Conservation (phyloP, 2,888 invertebrate genomes). For the Mantis religiosa region DNA sequence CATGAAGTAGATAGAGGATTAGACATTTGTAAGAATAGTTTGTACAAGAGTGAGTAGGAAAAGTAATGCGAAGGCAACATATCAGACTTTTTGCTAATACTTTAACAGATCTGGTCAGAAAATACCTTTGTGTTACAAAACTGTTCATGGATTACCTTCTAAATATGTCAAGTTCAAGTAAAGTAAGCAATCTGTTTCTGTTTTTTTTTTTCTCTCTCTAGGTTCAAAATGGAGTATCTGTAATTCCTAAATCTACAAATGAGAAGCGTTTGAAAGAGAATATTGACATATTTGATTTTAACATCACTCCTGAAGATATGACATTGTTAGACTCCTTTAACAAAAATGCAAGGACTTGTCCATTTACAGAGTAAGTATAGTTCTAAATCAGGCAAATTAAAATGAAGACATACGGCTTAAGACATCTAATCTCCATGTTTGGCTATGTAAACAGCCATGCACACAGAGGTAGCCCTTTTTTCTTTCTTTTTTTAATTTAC, state of each 20-base stretch:
- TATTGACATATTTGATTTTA: constrained; percentile 16
- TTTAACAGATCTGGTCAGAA: too few relatives aligned
- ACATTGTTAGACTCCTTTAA: constrained; percentile 11
- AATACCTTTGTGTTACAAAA: too few relatives aligned
- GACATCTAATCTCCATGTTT: neutral
- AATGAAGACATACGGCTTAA: neutral
- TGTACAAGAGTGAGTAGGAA: too few relatives aligned
- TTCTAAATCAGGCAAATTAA: too few relatives aligned
- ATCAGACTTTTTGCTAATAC: too few relatives aligned
- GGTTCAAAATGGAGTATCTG: constrained; percentile 12
- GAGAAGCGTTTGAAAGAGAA: constrained; percentile 11
- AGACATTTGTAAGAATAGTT: too few relatives aligned
- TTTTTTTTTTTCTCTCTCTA: neutral
- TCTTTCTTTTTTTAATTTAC: too few relatives aligned
- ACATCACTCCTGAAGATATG: constrained; percentile 11
- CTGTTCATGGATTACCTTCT: too few relatives aligned
- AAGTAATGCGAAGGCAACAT: too few relatives aligned
- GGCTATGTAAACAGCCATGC: neutral
- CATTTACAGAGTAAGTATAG: constrained; percentile 14
- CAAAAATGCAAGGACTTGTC: constrained; percentile 7
- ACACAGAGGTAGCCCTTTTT: too few relatives aligned
- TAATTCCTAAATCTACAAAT: constrained; percentile 21
- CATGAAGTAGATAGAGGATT: too few relatives aligned
- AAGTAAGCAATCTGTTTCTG: neutral
- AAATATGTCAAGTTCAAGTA: too few relatives aligned